A percentile compares a stretch with the other conserved stretches of the same genome.
Conservation (phyloP, 2,888 invertebrate species). For the Phalangium opilio region DNA sequence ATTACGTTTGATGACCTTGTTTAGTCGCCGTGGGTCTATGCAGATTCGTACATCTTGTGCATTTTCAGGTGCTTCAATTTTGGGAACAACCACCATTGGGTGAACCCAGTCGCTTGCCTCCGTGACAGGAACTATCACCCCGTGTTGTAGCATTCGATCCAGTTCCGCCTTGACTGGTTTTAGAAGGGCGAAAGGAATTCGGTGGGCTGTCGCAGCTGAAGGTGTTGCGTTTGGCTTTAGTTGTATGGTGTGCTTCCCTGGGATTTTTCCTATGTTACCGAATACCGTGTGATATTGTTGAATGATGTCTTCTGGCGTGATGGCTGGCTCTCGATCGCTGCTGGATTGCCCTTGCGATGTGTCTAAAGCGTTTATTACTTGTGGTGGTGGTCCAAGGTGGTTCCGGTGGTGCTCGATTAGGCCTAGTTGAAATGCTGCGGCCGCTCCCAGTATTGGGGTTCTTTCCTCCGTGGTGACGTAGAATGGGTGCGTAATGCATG, state of each 20-base stretch:
- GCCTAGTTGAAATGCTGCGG: no score
- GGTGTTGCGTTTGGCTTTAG: background rate
- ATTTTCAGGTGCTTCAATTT: no score
- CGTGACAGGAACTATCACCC: constrained; percentile 1
- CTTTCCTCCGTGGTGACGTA: no score
- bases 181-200: constrained; percentile 1
- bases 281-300: constrained; percentile 7
- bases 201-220: background rate
- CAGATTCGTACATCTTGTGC: constrained; percentile 6
- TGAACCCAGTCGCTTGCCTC: constrained; percentile 1
- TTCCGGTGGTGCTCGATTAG: no score
- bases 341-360: no score
- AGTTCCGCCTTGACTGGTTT: constrained; percentile 8
- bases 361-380: no score
- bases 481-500: no score
- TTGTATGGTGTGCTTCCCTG: constrained; percentile 2
- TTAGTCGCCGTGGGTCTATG: constrained; percentile 8
- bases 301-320: background rate
- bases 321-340: no score
- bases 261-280: constrained; percentile 1
- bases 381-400: no score
- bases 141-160: constrained; percentile 5
- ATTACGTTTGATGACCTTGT: constrained; percentile 3
- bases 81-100: constrained; percentile 5
- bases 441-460: no score